Evolutionary conservation across 2,888 invertebrate genomes (phyloP).

Genomic region (Microctonus hyperodae): DNA sequence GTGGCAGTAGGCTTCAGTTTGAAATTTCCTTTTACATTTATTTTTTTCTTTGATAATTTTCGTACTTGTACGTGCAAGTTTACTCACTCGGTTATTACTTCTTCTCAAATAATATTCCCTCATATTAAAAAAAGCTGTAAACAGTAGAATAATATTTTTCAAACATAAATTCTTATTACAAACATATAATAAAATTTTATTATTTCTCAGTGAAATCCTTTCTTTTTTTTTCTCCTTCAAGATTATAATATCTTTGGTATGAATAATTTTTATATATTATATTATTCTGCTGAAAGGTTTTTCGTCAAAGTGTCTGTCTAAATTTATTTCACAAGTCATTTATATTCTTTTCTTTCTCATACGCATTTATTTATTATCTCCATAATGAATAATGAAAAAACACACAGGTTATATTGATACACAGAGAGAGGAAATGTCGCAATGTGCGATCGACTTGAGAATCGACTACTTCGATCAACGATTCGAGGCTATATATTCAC

Average conservation of each 20-base stretch:
- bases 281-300: too few relatives aligned
- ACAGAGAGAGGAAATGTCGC: constrained; percentile 18
- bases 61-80: not conserved
- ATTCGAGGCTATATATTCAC: constrained; percentile 20
- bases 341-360: too few relatives aligned
- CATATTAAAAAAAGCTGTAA: not conserved
- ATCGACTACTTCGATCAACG: not conserved
- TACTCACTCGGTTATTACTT: not conserved
- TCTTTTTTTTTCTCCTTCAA: too few relatives aligned
- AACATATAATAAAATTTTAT: too few relatives aligned
- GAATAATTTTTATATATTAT: too few relatives aligned
- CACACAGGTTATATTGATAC: not conserved
- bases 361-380: too few relatives aligned
- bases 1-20: not conserved
- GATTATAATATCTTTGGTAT: too few relatives aligned
- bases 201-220: too few relatives aligned
- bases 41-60: not conserved
- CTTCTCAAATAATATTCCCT: not conserved
- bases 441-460: constrained; percentile 2
- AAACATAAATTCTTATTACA: not conserved
- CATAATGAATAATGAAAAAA: too few relatives aligned
- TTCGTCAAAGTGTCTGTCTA: too few relatives aligned
- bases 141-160: not conserved
- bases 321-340: too few relatives aligned
- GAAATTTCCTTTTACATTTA: too few relatives aligned